Conservation (phyloP, 2,113 vertebrate species). For the Trinectes maculatus region DNA sequence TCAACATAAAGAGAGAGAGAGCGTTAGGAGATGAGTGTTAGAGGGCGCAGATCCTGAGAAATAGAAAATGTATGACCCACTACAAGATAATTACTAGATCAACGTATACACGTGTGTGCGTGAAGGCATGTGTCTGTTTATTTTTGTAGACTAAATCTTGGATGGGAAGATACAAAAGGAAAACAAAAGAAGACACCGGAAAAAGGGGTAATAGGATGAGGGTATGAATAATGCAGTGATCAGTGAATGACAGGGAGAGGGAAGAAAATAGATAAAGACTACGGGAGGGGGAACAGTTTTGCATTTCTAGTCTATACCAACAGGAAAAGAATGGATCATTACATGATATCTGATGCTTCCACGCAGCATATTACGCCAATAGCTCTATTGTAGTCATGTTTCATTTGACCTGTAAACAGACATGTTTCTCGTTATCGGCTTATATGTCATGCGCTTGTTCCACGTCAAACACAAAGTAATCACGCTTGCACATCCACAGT, state of each 20-base stretch:
- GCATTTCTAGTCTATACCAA: constrained; percentile 43
- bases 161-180: constrained; percentile 20
- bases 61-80: constrained; percentile 7
- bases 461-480: background rate
- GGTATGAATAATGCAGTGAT: constrained; percentile 46
- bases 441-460: constrained; percentile 21
- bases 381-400: constrained; percentile 25
- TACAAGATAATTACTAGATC: background rate
- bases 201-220: constrained; percentile 6
- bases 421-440: constrained; percentile 17
- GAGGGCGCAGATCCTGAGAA: background rate
- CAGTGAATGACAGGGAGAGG: constrained; percentile 20
- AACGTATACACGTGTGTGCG: background rate
- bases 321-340: constrained; percentile 34
- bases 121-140: constrained; percentile 21
- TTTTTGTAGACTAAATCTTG: constrained; percentile 40
- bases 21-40: background rate
- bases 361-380: constrained; percentile 32
- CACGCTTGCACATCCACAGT: background rate
- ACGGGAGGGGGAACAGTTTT: constrained; percentile 5
- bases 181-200: constrained; percentile 23
- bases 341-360: constrained; percentile 26
- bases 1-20: constrained; percentile 6
- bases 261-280: background rate
- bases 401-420: constrained; percentile 37